These are phyloP conservation scores for Cyrtonyx montezumae DNA, from an alignment of 2,113 vertebrate genomes.

Conservation along the genomic window DNA sequence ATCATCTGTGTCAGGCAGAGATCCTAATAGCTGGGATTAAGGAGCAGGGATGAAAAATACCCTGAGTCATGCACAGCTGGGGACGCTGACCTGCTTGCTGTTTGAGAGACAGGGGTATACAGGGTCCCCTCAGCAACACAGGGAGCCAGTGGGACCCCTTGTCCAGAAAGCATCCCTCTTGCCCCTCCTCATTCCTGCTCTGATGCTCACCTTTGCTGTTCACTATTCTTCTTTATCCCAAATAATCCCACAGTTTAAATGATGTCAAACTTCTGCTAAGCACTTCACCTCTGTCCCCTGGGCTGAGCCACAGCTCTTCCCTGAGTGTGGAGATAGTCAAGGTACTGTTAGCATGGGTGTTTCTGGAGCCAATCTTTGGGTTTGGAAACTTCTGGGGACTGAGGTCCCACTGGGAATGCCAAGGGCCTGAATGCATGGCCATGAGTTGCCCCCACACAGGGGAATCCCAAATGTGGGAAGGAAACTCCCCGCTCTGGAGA, in stretches of 20 bases:
- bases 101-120: background rate
- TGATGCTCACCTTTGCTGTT: background rate
- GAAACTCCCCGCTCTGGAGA: background rate
- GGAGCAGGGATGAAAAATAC: background rate
- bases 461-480: background rate
- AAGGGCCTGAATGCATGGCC: background rate
- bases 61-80: background rate
- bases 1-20: background rate
- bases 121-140: background rate
- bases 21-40: background rate
- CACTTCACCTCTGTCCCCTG: background rate
- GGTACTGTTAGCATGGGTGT: background rate
- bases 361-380: background rate
- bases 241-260: slow-evolving; percentile 22
- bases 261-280: slow-evolving; percentile 36
- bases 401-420: background rate
- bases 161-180: background rate
- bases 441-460: background rate
- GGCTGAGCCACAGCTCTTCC: background rate
- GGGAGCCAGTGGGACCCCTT: background rate
- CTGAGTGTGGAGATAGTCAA: background rate
- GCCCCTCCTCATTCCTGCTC: background rate
- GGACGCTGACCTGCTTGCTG: background rate
- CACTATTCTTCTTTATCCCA: background rate
- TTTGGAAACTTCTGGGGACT: background rate